Conservation (phyloP, 2,797 vertebrate species). For the Carduelis carduelis region DNA sequence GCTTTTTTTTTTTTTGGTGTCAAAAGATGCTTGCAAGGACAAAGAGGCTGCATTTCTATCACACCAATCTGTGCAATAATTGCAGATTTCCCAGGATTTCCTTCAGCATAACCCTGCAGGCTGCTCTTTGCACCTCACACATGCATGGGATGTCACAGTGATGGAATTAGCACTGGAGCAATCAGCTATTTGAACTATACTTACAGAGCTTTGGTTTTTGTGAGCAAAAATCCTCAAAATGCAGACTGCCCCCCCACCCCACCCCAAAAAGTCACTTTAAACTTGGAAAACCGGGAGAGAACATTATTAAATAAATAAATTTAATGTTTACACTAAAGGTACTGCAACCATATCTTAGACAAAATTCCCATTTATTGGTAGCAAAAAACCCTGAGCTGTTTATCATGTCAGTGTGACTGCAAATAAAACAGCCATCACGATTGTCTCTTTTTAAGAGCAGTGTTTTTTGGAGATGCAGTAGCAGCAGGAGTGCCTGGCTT, state of each 20-base stretch:
- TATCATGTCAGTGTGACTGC: not conserved
- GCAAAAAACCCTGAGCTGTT: not conserved
- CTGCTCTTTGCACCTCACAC: not conserved
- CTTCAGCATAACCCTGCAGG: not conserved
- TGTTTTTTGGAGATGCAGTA: slow-evolving; percentile 33
- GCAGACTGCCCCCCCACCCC: accelerated
- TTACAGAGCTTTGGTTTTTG: not conserved
- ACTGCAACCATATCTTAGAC: not conserved
- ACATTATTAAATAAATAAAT: not conserved
- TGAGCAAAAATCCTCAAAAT: not conserved
- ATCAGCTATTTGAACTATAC: not conserved
- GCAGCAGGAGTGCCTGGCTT: slow-evolving; percentile 46
- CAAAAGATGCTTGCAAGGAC: slow-evolving; percentile 43
- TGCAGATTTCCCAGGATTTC: not conserved
- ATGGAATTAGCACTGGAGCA: not conserved
- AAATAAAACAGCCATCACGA: not conserved
- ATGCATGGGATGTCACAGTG: not conserved
- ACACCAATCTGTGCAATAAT: not conserved
- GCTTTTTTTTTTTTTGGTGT: not conserved
- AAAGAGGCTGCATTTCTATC: not conserved
- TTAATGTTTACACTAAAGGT: not conserved
- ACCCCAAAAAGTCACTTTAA: not conserved
- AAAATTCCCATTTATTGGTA: not conserved
- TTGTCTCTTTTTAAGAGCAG: slow-evolving; percentile 5
- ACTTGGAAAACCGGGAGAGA: not conserved